Base-by-base conservation (phyloP, 2,113 vertebrate genomes). In the Vicugna pacos region DNA sequence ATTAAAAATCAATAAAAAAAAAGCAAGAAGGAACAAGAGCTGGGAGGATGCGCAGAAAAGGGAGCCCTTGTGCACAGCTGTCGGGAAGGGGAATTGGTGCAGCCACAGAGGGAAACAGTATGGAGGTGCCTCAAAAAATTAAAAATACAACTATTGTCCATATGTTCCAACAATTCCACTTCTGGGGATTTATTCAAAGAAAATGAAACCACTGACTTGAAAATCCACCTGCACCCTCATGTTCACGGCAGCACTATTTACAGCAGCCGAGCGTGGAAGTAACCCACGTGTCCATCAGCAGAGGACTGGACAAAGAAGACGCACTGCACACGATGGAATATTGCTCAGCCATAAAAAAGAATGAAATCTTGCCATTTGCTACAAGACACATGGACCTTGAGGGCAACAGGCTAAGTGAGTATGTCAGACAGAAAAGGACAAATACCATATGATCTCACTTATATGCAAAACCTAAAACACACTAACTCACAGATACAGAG, bases 281-380 rank as follows among this genome's bases (percentile, higher is more conserved):
- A 35, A 35, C 2, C 0, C 0, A 8, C 14, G 50, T 13, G 8
- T n/a, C 20, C 20, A 64, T 1, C 13, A 10, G 15, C 28, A 56
- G 50, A 35, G n/a, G 24, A 22, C 22, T 8, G 50, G 24, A 79
- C 24, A 56, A 79, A 79, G 50, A 15, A 54, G 50, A 35, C 15
- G 14, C 24, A 16, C 30, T 46, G 7, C 50, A 79, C 32, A 54
- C 3, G 16, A 8, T 4, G 12, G 50, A 54, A 24, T 79, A 5
- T 8, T 54, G 8, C 35, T 79, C 32, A 54, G 76, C 32, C 52
- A 79, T 56, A 35, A 15, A 79, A 79, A 54, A 79, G 17, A 79
- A 35, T 54, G 50, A 56, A 79, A 24, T 54, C 32, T 79, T 56
- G 54, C 76, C 35, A n/a, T 54, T 56, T 35, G 50, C 22, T 50